Evolutionary conservation across 2,888 invertebrate genomes (phyloP).

Genomic region (Harmothoe impar): DNA sequence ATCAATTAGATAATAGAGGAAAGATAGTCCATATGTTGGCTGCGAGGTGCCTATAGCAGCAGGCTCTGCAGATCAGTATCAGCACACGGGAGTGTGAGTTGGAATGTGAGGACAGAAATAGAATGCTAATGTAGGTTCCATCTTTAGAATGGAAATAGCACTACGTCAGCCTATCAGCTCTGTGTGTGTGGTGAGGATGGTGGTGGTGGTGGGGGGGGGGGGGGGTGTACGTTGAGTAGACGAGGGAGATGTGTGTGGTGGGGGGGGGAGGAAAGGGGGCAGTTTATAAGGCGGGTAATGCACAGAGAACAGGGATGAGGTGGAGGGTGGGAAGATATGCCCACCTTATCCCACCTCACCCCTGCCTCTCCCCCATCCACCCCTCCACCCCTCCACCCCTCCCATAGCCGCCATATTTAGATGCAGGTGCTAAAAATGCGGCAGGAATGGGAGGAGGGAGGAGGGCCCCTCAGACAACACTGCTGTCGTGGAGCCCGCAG

Average conservation of each 20-base stretch:
- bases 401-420: not conserved
- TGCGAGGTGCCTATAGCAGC: too few relatives aligned
- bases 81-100: not conserved
- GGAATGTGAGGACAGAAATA: not conserved
- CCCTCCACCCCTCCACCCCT: too few relatives aligned
- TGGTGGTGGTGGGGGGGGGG: not conserved
- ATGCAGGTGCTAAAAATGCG: not conserved
- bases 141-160: not conserved
- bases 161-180: not conserved
- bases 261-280: not conserved
- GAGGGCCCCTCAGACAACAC: too few relatives aligned
- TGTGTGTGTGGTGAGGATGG: not conserved
- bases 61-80: too few relatives aligned
- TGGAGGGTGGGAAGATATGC: not conserved
- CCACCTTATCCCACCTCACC: not conserved
- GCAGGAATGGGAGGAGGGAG: not conserved
- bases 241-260: not conserved
- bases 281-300: not conserved
- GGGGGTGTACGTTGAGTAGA: not conserved
- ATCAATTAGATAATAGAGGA: too few relatives aligned
- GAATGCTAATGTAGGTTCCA: slow-evolving; percentile 39
- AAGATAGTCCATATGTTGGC: not conserved
- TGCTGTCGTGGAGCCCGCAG: not conserved
- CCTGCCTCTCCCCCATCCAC: too few relatives aligned
- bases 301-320: not conserved